Base-by-base conservation (phyloP, 2,797 vertebrate species). In the Gila robusta region DNA sequence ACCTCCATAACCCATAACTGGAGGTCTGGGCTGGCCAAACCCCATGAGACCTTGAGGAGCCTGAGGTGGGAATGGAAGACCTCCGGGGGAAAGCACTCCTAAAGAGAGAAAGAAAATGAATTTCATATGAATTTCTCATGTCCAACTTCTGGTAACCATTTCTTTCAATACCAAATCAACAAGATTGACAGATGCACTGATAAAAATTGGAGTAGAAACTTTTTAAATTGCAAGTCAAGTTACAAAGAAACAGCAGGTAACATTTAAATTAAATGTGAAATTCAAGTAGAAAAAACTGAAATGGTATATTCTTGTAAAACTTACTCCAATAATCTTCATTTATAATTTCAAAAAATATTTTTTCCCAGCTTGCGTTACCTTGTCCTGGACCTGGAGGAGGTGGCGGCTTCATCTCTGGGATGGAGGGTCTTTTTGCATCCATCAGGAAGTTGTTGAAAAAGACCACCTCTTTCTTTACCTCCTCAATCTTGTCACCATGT, bases 401-500 rank as follows among this genome's bases (percentile, higher is more conserved):
- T 23, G 94, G 96, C 4, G 97, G 95, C 84, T 98, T 98, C 54
- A 98, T 95, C 91, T 98, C 97, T 0, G 98, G 97, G 74, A 98
- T 93, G 0, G 97, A 95, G 0, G 97, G 98, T 69, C 97, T 94
- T 91, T 98, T 98, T 28, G 97, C 97, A 37, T 98, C 98, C 90
- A 97, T 97, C 47, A 98, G 95, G 89, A 98, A 98, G 85, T 97
- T 98, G 92, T 98, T 98, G 79, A 98, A 98, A 87, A 98, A 98
- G 0, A 92, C 62, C 8, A 98, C 98, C 85, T 98, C 98, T 89
- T 98, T 98, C 91, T 97, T 97, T 47, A 98, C 98, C 90, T 98
- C 98, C 87, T 98, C 97, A 28, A 98, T 98, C 92, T 98, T 98
- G 89, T 98, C 97, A 0, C 96, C 96, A 0, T 98, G 97, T 90